A percentile compares a stretch with the other conserved stretches of the same genome.
These are phyloP conservation scores for Sinocyclocheilus anshuiensis DNA, from an alignment of 2,113 vertebrate species.

Conservation along the genomic window DNA sequence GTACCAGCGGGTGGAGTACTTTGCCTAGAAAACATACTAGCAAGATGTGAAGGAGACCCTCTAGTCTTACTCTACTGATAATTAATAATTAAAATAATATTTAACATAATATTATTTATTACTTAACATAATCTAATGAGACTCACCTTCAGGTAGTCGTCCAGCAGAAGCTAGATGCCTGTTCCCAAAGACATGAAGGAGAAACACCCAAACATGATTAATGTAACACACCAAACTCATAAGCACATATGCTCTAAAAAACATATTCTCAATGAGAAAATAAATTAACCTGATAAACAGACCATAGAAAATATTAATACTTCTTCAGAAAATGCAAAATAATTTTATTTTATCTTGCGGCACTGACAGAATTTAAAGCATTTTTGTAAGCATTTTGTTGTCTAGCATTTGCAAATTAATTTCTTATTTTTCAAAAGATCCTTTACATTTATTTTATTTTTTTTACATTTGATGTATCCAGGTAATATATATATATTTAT, in stretches of 20 bases:
- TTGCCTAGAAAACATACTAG: slow-evolving; percentile 31
- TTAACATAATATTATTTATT: slow-evolving; percentile 21
- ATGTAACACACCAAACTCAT: slow-evolving; percentile 26
- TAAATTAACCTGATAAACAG: neutral
- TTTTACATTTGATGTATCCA: too few species aligned
- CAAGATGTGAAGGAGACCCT: neutral
- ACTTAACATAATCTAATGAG: slow-evolving; percentile 1
- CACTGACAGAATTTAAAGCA: neutral
- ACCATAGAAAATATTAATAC: neutral
- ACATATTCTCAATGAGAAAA: neutral
- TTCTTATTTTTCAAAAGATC: too few species aligned
- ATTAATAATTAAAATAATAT: neutral
- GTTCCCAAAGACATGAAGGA: slow-evolving; percentile 45
- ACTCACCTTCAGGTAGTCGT: slow-evolving; percentile 71
- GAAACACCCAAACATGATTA: neutral
- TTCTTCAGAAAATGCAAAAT: neutral
- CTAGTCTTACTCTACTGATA: neutral
- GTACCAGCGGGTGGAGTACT: slow-evolving; percentile 45
- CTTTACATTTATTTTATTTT: too few species aligned
- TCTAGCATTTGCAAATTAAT: neutral
- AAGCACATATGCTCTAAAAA: neutral
- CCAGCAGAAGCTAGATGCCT: slow-evolving; percentile 72
- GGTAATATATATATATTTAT: too few species aligned
- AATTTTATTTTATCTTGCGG: neutral
- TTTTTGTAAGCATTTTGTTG: neutral